These are phyloP conservation scores for Glyptemys insculpta DNA, from an alignment of 2,797 vertebrate species.

Conservation along the genomic window DNA sequence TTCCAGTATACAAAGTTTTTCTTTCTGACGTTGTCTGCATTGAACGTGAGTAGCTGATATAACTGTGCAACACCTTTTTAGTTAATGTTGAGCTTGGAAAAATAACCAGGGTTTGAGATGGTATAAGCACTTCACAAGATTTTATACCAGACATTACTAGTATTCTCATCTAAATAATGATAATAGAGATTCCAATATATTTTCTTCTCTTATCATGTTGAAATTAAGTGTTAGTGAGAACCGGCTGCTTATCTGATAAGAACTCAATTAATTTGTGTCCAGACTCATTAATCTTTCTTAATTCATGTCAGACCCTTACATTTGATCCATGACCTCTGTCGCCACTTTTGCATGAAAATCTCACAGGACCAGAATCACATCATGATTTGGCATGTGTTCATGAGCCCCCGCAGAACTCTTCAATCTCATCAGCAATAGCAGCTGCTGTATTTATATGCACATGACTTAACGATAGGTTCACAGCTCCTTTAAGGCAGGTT, in stretches of 20 bases:
- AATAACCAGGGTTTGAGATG: constrained; percentile 54
- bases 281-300: constrained; percentile 78
- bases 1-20: constrained; percentile 41
- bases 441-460: constrained; percentile 66
- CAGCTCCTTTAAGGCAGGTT: constrained; percentile 58
- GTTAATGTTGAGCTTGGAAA: constrained; percentile 60
- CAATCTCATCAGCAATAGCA: constrained; percentile 68
- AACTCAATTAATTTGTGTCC: constrained; percentile 80
- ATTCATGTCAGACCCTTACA: constrained; percentile 74
- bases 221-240: constrained; percentile 70
- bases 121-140: constrained; percentile 60
- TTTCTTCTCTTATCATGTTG: constrained; percentile 23
- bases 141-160: constrained; percentile 53
- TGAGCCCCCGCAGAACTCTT: constrained; percentile 42
- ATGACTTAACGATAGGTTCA: constrained; percentile 48
- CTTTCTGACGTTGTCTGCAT: constrained; percentile 43
- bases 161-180: constrained; percentile 51
- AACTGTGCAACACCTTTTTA: constrained; percentile 49
- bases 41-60: constrained; percentile 54
- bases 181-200: constrained; percentile 3
- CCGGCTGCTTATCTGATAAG: constrained; percentile 67
- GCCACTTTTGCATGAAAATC: constrained; percentile 70
- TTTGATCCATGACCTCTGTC: constrained; percentile 74
- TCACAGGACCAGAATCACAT: constrained; percentile 65
- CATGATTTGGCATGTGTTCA: constrained; percentile 60